A percentile compares a stretch with the other conserved stretches of the same genome.
phyloP scores from a whole-genome alignment of 2,888 invertebrate species.

The Euclidia mi region DNA sequence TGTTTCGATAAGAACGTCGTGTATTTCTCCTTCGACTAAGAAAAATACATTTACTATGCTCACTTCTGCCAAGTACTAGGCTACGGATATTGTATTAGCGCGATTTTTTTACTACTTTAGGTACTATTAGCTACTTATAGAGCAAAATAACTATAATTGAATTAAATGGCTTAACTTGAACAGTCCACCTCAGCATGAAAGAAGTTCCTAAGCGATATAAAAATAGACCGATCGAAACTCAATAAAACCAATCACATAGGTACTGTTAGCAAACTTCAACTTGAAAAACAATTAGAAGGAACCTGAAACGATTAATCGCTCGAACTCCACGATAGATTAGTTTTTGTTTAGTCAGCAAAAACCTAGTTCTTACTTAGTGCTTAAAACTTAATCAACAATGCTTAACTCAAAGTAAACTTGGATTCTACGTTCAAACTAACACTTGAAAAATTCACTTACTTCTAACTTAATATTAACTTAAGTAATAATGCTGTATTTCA shows the following conservation, averaged over 20 bases:
- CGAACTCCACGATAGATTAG: conserved; percentile 31
- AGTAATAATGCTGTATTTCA: neutral
- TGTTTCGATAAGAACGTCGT: too few species aligned
- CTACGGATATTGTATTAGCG: too few species aligned
- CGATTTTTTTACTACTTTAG: too few species aligned
- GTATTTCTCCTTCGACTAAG: too few species aligned
- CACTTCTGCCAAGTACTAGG: too few species aligned
- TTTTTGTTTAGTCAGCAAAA: conserved; percentile 35
- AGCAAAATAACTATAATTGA: too few species aligned
- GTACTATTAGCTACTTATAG: too few species aligned
- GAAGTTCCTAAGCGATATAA: too few species aligned
- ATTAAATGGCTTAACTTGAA: too few species aligned
- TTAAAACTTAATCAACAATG: conserved; percentile 50
- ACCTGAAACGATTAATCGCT: conserved; percentile 27
- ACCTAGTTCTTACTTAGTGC: conserved; percentile 28
- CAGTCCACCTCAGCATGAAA: too few species aligned
- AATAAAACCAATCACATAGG: neutral
- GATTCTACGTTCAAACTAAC: conserved; percentile 24
- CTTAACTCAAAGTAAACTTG: conserved; percentile 13
- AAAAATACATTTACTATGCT: too few species aligned
- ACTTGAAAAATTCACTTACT: conserved; percentile 49
- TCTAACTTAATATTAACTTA: conserved; percentile 30
- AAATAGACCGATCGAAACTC: neutral
- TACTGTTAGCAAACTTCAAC: neutral
- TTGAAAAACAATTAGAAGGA: neutral